A percentile compares a stretch with the other conserved stretches of the same genome.
These are phyloP conservation scores for Sternotherus odoratus DNA, from an alignment of 2,797 vertebrate genomes.

Conservation along the genomic window DNA sequence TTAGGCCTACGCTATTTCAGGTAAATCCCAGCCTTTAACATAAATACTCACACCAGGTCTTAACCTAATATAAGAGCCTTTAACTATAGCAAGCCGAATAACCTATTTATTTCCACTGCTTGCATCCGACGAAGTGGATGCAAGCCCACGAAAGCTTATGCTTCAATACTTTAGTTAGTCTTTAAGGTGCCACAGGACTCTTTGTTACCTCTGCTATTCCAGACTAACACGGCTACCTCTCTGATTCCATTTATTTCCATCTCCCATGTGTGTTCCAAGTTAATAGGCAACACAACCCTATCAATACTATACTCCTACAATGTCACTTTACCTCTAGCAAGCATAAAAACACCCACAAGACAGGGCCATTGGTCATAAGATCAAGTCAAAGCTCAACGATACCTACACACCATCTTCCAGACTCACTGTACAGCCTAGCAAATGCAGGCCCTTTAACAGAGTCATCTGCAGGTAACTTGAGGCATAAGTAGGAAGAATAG, in stretches of 20 bases:
- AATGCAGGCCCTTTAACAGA: not conserved
- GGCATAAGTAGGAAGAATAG: not conserved
- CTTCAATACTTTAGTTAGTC: too few species aligned
- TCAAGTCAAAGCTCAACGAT: not conserved
- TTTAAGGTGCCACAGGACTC: too few species aligned
- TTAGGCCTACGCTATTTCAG: not conserved
- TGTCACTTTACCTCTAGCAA: not conserved
- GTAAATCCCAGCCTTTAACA: not conserved
- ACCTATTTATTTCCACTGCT: too few species aligned
- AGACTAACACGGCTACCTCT: too few species aligned
- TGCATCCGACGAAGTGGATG: too few species aligned
- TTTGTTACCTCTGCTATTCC: too few species aligned
- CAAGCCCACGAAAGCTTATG: too few species aligned
- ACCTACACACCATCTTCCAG: not conserved
- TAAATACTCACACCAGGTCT: not conserved
- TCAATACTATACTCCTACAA: not conserved
- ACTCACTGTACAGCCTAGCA: accelerated
- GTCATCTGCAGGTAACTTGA: not conserved
- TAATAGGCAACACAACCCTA: not conserved
- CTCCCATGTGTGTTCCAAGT: not conserved
- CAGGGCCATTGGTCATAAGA: not conserved
- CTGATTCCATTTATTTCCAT: too few species aligned
- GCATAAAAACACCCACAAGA: not conserved
- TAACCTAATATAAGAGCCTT: not conserved
- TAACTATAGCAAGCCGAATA: not conserved